A percentile compares a stretch with the other conserved stretches of the same genome.
Conservation (phyloP, 2,888 invertebrate genomes). For the Epinotia brunnichana region DNA sequence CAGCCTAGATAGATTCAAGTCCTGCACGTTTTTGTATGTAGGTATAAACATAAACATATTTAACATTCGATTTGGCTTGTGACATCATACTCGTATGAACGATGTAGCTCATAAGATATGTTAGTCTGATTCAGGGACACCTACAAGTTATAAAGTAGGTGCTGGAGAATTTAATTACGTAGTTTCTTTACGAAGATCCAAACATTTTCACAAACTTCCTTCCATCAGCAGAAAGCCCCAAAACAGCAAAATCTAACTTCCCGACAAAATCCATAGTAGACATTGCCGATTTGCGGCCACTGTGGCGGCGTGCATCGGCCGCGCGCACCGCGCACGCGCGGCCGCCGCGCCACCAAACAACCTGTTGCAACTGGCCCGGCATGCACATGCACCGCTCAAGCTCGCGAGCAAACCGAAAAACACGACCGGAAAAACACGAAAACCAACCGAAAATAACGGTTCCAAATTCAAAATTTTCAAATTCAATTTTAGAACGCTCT, state of each 20-base stretch:
- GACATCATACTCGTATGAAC: too few species aligned
- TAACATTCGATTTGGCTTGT: too few species aligned
- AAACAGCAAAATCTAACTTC: not conserved
- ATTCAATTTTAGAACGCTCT: constrained; percentile 26
- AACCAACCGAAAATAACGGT: constrained; percentile 47
- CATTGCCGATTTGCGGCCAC: constrained; percentile 55
- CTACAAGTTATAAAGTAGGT: too few species aligned
- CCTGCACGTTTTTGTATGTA: too few species aligned
- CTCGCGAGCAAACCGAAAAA: constrained; percentile 55
- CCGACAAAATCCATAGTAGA: constrained; percentile 30
- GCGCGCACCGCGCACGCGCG: constrained; percentile 69
- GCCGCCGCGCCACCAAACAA: constrained; percentile 71
- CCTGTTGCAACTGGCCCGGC: constrained; percentile 81
- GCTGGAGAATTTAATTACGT: too few species aligned
- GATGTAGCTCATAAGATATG: too few species aligned
- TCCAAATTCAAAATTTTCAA: constrained; percentile 49
- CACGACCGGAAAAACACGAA: constrained; percentile 61
- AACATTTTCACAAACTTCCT: not conserved
- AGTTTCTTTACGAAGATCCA: not conserved
- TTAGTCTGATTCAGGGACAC: too few species aligned
- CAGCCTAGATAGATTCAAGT: too few species aligned
- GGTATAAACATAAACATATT: too few species aligned
- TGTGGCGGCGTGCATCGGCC: constrained; percentile 70
- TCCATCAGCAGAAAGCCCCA: not conserved
- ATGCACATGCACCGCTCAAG: constrained; percentile 76